These are phyloP conservation scores for Hippocampus zosterae DNA, from an alignment of 2,113 vertebrate genomes.

Conservation along the genomic window DNA sequence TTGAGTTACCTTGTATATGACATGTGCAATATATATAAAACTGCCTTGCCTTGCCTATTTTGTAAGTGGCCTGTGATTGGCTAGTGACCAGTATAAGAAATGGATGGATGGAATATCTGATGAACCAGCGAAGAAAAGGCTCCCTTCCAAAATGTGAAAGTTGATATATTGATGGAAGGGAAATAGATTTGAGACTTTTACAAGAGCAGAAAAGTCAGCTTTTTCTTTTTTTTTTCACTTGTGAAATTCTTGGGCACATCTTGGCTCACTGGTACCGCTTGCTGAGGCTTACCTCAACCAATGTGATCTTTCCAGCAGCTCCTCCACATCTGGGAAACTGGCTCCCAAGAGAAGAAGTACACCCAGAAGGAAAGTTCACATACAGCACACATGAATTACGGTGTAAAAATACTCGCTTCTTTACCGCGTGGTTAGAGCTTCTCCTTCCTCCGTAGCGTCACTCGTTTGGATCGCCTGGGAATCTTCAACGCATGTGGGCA, in stretches of 20 bases:
- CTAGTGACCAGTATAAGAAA: not conserved
- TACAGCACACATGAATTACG: not conserved
- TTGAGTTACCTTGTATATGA: no score
- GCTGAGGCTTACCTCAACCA: slow-evolving; percentile 1
- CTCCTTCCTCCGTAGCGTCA: not conserved
- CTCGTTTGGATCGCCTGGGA: slow-evolving; percentile 6
- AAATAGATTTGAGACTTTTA: not conserved
- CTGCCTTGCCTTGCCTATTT: no score
- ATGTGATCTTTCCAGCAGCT: not conserved
- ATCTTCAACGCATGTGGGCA: slow-evolving; percentile 5
- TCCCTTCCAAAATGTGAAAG: not conserved
- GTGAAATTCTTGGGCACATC: not conserved
- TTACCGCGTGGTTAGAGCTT: slow-evolving; percentile 11
- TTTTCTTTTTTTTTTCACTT: not conserved
- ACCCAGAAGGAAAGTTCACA: slow-evolving; percentile 8
- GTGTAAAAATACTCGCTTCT: slow-evolving; percentile 8
- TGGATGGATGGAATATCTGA: not conserved
- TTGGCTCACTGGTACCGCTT: not conserved
- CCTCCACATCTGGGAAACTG: not conserved
- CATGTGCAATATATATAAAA: no score
- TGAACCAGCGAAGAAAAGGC: not conserved
- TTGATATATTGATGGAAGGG: not conserved
- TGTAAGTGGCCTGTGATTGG: no score
- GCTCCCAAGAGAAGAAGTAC: not conserved
- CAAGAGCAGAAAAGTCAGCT: not conserved